A percentile compares a stretch with the other conserved stretches of the same genome.
Evolutionary conservation across 2,888 invertebrate genomes (phyloP).

Genomic region (Clitarchus hookeri): DNA sequence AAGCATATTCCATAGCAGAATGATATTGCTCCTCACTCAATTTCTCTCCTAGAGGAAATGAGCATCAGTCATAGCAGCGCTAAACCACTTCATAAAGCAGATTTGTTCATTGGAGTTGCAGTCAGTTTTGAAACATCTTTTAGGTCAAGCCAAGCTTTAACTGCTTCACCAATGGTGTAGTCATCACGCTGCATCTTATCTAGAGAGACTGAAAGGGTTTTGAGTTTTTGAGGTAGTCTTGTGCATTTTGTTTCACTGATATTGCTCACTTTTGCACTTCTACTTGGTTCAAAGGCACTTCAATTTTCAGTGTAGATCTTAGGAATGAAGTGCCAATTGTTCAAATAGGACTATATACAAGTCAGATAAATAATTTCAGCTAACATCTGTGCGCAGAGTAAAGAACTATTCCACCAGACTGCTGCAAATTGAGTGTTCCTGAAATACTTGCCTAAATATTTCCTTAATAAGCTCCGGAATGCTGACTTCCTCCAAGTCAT

Average conservation of each 20-base stretch:
- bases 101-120: neutral
- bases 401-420: constrained; percentile 10
- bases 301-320: constrained; percentile 22
- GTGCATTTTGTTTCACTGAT: constrained; percentile 25
- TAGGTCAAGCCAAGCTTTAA: neutral
- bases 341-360: constrained; percentile 27
- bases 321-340: constrained; percentile 26
- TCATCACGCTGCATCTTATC: constrained; percentile 11
- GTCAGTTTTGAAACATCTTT: neutral
- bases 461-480: constrained; percentile 27
- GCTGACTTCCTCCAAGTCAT: constrained; percentile 27
- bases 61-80: neutral
- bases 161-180: neutral
- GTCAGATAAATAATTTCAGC: neutral
- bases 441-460: constrained; percentile 28
- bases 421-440: constrained; percentile 26
- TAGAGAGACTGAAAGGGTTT: neutral
- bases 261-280: constrained; percentile 23
- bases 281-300: neutral
- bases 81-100: neutral
- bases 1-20: constrained; percentile 21
- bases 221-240: constrained; percentile 23
- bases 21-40: constrained; percentile 24
- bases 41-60: neutral
- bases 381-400: constrained; percentile 17